Percentiles rank a stretch among this genome's conserved stretches.
These are phyloP conservation scores for Idaea biselata DNA, from an alignment of 2,888 invertebrate genomes.

Conservation along the genomic window DNA sequence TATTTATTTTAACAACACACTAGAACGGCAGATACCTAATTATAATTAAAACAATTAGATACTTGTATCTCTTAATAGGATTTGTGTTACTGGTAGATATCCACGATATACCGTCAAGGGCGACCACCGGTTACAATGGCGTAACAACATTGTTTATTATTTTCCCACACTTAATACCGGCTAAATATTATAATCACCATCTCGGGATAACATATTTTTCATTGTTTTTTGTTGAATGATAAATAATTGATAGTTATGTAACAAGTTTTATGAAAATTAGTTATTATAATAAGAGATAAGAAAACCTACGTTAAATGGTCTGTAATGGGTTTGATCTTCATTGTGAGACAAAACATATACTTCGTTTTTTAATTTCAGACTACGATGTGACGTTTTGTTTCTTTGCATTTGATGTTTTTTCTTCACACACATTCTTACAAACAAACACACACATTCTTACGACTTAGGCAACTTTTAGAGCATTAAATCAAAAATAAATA, in stretches of 20 bases:
- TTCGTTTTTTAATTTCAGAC: too few relatives aligned
- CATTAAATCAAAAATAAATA: too few relatives aligned
- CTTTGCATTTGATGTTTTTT: too few relatives aligned
- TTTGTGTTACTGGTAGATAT: slow-evolving; percentile 5
- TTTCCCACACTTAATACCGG: slow-evolving; percentile 33
- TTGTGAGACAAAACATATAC: too few relatives aligned
- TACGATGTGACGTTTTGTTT: too few relatives aligned
- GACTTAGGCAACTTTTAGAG: too few relatives aligned
- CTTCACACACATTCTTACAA: too few relatives aligned
- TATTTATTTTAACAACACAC: too few relatives aligned
- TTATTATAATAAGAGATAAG: slow-evolving; percentile 8
- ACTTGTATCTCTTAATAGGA: slow-evolving; percentile 6
- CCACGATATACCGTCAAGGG: slow-evolving; percentile 26
- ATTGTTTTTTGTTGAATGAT: slow-evolving; percentile 37
- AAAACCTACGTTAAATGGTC: background rate
- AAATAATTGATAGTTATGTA: slow-evolving; percentile 28
- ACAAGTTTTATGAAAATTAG: slow-evolving; percentile 7
- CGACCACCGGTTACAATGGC: slow-evolving; percentile 22
- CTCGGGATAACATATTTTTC: slow-evolving; percentile 30
- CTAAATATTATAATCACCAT: slow-evolving; percentile 26
- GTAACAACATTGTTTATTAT: slow-evolving; percentile 29
- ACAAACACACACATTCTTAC: too few relatives aligned
- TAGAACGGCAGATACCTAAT: too few relatives aligned
- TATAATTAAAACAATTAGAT: background rate
- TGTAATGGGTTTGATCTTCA: too few relatives aligned